Percentiles rank a stretch among this genome's conserved stretches.
Conservation (phyloP, 2,113 vertebrate species). For the Calypte anna region DNA sequence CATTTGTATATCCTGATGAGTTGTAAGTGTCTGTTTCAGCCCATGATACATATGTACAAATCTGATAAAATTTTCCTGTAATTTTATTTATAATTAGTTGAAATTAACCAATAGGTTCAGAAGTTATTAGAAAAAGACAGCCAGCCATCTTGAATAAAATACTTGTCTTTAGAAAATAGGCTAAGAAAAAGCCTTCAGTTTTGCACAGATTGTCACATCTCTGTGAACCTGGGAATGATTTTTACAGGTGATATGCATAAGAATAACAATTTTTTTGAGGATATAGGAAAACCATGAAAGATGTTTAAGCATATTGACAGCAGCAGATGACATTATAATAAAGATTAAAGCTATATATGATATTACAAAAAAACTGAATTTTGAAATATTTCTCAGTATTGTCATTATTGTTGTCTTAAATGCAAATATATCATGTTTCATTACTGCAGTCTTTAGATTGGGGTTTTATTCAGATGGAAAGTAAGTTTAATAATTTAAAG, state of each 20-base stretch:
- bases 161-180: neutral
- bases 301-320: neutral
- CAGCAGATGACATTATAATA: constrained; percentile 14
- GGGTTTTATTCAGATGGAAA: neutral
- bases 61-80: neutral
- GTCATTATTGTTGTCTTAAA: constrained; percentile 27
- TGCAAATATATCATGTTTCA: constrained; percentile 18
- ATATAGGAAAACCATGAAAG: neutral
- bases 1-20: neutral
- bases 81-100: neutral
- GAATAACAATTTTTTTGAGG: neutral
- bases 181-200: neutral
- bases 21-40: neutral
- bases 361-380: constrained; percentile 14
- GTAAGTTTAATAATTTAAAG: neutral
- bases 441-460: neutral
- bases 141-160: neutral
- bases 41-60: neutral
- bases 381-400: constrained; percentile 28
- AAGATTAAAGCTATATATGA: constrained; percentile 10
- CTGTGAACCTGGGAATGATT: neutral
- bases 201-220: neutral
- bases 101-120: neutral
- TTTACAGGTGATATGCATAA: neutral
- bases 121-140: neutral